Evolutionary conservation across 1,140 invertebrate species (phyloP), one percentile per base, ranked within the genome.

Genomic region (Dreissena polymorpha): DNA sequence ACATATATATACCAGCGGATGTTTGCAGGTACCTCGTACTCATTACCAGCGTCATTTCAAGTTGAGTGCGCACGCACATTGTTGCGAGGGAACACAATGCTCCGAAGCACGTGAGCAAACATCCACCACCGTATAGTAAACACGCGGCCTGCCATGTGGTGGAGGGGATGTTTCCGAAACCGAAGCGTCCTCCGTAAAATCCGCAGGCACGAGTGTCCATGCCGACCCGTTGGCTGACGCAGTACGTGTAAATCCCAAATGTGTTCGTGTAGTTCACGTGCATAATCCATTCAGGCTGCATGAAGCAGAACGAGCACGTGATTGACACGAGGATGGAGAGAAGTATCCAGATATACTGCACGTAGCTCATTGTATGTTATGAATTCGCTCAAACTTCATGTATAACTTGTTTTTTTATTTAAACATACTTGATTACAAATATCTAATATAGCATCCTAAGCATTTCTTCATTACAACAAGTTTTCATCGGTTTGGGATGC

Each of bases 211-310:
- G 77, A 53, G 71, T 14, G 7, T 60, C 27, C 68, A 25, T 60
- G 57, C 16, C 57, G 3, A 6, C 57, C 57, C 57, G 8, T 13
- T 51, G 10, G 29, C 69, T 21, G 23, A 83, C 67, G 57, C 79
- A 81, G 67, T 80, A 86, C 18, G 75, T 69, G 64, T 85, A 88
- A n/a, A 90, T 84, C 18, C 91, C 91, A 49, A 90, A 87, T 13
- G 84, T 82, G 57, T 86, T 77, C 2, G 74, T 29, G 18, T 75
- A 71, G 60, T 87, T 82, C n/a, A 78, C 69, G 60, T 88, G 80
- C 10, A 92, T 64, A 50, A 92, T 85, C 91, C 91, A 92, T 49
- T 87, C 88, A 5, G 90, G 90, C 67, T 92, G 90, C 14, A 91
- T 69, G 74, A 91, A 90, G 68, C 88, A 88, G 68, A 90, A 90